A percentile compares a stretch with the other conserved stretches of the same genome.
These are phyloP conservation scores for Thunnus maccoyii DNA, from an alignment of 2,113 vertebrate species.

Conservation along the genomic window DNA sequence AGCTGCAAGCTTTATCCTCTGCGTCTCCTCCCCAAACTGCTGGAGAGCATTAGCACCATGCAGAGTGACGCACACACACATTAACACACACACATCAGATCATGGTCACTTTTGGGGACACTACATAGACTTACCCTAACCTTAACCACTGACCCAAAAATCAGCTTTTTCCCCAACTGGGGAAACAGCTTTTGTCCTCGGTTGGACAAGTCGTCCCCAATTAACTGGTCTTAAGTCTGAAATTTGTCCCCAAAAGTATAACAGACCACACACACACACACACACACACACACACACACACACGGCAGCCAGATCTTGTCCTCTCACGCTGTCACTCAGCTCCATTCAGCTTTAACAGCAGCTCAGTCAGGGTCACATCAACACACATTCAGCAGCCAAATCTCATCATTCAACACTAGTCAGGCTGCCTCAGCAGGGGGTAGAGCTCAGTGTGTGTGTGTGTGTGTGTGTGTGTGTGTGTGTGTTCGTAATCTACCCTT, in stretches of 20 bases:
- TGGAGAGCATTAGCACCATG: constrained; percentile 61
- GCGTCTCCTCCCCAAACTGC: constrained; percentile 51
- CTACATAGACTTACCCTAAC: no score
- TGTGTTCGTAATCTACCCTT: constrained; percentile 49
- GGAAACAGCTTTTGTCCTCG: no score
- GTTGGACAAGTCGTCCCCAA: no score
- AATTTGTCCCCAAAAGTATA: no score
- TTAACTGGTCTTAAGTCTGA: no score
- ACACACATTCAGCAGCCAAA: constrained; percentile 49
- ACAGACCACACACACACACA: not conserved
- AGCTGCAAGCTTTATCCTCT: constrained; percentile 8
- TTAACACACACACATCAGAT: no score
- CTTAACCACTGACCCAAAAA: no score
- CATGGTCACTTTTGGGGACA: no score
- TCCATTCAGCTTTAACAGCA: constrained; percentile 23
- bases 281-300: constrained; percentile 34
- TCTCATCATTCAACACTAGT: constrained; percentile 49
- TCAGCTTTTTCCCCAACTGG: no score
- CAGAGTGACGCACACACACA: constrained; percentile 28
- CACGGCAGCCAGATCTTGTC: constrained; percentile 7
- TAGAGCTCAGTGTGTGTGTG: not conserved
- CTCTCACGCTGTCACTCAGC: constrained; percentile 4
- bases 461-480: constrained; percentile 37
- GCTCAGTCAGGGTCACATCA: constrained; percentile 50
- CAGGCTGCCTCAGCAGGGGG: constrained; percentile 13